Evolutionary conservation across 1,140 invertebrate species (phyloP), one percentile per base, ranked within the genome.

Genomic region (Drosophila hydei): DNA sequence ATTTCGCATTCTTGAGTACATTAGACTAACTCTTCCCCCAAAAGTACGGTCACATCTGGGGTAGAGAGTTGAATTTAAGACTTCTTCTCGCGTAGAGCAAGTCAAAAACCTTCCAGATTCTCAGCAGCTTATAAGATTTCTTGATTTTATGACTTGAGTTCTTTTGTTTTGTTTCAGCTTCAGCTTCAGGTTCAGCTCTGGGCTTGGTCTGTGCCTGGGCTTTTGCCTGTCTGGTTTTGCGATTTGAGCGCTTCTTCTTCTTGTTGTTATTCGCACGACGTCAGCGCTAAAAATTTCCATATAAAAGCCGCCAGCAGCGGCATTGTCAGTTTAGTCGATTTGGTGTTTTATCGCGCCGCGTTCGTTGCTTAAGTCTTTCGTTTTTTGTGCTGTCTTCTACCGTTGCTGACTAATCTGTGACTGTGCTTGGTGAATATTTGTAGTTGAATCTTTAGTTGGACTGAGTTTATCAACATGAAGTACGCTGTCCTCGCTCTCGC

Each of bases 201-300:
- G 54, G 25, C 52, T 43, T 18, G 48, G 21, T 42, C 51, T 58
- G 59, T 23, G 43, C 25, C 18, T 62, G 16, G 11, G 25, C 40
- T 19, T 18, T 27, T 6, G 43, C 50, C 30, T 52, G 43, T 16
- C 47, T 75, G 60, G 67, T 62, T 71, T 61, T 70, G 56, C 18
- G 55, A 48, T 65, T 45, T 84, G 63, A 52, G 50, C 19, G 73
- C 45, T 23, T 54, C 63, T 63, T 68, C 79, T 45, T 59, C 48
- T 76, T 55, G 19, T 51, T 40, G 25, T 79, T 81, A 75, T 73
- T 84, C 47, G 71, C 70, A 75, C 74, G 64, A 77, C 81, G 80
- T 85, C 77, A 85, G 74, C 77, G 48, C 59, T 58, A 25, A 71
- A 71, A 87, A 85, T 85, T 85, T 85, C 81, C 81, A 87, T 85